Conservation (phyloP, 2,888 invertebrate species). For the Prenolepis imparis region DNA sequence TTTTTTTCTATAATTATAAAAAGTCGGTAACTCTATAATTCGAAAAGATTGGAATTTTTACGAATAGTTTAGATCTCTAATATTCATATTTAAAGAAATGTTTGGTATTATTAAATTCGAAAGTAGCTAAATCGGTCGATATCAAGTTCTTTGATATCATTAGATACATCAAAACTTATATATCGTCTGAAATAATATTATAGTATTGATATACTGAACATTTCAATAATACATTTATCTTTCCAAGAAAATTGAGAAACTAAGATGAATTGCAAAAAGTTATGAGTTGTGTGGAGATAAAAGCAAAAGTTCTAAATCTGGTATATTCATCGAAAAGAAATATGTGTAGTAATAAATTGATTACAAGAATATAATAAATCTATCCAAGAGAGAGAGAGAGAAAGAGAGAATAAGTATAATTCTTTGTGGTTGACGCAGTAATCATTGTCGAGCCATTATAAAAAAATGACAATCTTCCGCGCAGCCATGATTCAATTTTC, state of each 20-base stretch:
- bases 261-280: constrained; percentile 29
- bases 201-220: not conserved
- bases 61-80: not conserved
- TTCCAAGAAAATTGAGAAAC: not conserved
- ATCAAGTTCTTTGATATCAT: not conserved
- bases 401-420: not conserved
- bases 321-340: not conserved
- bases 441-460: not conserved
- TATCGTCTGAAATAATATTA: constrained; percentile 9
- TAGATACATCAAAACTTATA: constrained; percentile 4
- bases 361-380: not conserved
- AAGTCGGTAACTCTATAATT: not conserved
- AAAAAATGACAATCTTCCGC: not conserved
- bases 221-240: not conserved
- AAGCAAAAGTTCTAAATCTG: not conserved
- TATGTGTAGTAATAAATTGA: constrained; percentile 18
- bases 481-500: not conserved
- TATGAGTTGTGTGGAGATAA: not conserved
- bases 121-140: not conserved
- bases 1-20: not conserved
- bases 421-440: not conserved
- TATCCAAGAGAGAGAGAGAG: not conserved
- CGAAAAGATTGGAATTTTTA: not conserved
- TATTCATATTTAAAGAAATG: not conserved
- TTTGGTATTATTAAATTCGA: not conserved